Evolutionary conservation across 2,888 invertebrate species (phyloP).

Genomic region (Aleiodes testaceus): DNA sequence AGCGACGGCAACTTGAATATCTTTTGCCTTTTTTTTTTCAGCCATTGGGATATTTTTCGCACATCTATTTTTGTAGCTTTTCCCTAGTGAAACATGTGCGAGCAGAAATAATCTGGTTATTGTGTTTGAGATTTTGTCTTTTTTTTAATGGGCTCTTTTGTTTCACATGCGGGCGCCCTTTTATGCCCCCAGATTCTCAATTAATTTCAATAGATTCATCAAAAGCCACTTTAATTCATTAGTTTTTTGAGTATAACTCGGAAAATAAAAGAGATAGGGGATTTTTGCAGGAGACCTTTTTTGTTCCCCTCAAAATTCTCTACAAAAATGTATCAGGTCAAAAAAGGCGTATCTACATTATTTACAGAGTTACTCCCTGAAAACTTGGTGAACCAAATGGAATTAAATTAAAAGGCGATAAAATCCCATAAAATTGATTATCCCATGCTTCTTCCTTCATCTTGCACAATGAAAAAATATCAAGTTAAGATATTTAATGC

Average conservation of each 20-base stretch:
- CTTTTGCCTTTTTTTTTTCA: conserved; percentile 33
- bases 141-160: no score
- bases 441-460: not conserved
- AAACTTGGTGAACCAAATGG: no score
- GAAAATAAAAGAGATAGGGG: no score
- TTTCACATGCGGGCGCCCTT: conserved; percentile 9
- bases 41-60: conserved; percentile 42
- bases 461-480: conserved; percentile 4
- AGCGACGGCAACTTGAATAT: not conserved
- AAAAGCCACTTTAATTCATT: no score
- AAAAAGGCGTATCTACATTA: no score
- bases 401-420: not conserved
- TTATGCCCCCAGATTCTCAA: no score
- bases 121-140: not conserved
- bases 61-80: conserved; percentile 16
- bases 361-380: no score
- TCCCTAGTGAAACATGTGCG: conserved; percentile 2
- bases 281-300: no score
- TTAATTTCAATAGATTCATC: no score
- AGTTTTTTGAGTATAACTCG: no score
- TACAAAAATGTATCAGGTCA: no score
- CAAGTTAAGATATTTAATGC: conserved; percentile 23
- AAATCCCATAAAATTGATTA: conserved; percentile 8
- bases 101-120: not conserved
- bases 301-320: no score